Base-by-base conservation (phyloP, 2,113 vertebrate genomes). In the Saguinus imperator region DNA sequence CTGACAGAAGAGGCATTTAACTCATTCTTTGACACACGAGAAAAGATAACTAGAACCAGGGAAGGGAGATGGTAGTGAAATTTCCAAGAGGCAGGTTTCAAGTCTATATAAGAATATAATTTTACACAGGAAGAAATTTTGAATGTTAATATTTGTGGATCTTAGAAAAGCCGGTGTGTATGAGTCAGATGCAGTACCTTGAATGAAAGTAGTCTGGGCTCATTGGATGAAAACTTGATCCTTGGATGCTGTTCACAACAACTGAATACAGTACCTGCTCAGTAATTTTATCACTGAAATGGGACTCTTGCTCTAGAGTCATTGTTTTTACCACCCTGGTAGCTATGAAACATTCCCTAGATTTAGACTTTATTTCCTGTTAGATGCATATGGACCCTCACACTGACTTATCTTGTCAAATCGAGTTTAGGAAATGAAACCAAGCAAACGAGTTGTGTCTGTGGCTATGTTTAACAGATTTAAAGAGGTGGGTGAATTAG, bases 401-500 rank as follows among this genome's bases (percentile, higher is more conserved):
- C 0, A 0, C 0, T 0, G 0, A 43, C 80, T 95, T 90, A 84
- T 0, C 0, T 95, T 81, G 87, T 40, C 0, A 0, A 4, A 66
- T 20, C 64, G 90, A 96, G 89, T 83, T 96, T 97, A 98, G 98
- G 98, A 98, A 98, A 98, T 87, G 83, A 86, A 94, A 40, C 9
- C 40, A 6, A 93, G 98, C 93, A 83, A 95, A 50, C 0, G 3
- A 96, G 94, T 98, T 77, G 0, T 97, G 96, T 95, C 9, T 73
- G 96, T 96, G 89, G 88, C 96, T 96, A 3, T 45, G 97, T 98
- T 98, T 91, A 98, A 98, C 97, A 97, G 90, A 96, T 93, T 98
- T 97, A 96, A 97, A 98, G 97, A 83, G 97, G 98, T 98, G 98
- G 98, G 96, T 97, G 98, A 98, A 99, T 98, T 98, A 98, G 97